A percentile compares a stretch with the other conserved stretches of the same genome.
Conservation (phyloP, 2,113 vertebrate genomes). For the Thermophis baileyi region DNA sequence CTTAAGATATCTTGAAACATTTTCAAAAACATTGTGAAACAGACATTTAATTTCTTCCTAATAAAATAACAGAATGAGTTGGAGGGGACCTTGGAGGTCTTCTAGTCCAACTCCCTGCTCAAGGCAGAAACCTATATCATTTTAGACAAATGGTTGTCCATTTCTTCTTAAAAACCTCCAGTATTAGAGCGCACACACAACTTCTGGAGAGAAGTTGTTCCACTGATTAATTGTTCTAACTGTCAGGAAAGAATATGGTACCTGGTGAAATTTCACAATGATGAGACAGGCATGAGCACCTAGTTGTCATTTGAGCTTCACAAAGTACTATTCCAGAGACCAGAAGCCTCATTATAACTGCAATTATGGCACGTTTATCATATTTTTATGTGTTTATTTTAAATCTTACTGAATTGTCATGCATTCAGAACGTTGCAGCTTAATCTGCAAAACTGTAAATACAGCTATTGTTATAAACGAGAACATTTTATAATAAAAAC, state of each 20-base stretch:
- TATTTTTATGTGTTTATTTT: neutral
- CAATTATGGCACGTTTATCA: neutral
- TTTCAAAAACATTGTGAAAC: slow-evolving; percentile 48
- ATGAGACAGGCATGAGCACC: neutral
- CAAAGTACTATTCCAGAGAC: neutral
- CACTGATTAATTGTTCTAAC: too few species aligned
- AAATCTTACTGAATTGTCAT: neutral
- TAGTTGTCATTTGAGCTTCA: neutral
- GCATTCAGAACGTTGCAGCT: neutral
- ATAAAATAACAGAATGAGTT: neutral
- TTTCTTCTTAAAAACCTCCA: too few species aligned
- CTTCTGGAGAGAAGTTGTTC: too few species aligned
- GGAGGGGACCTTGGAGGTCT: too few species aligned
- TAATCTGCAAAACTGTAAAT: neutral
- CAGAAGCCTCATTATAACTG: neutral
- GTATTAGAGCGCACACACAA: too few species aligned
- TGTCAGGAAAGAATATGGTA: too few species aligned
- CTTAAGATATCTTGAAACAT: slow-evolving; percentile 61
- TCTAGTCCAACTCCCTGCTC: too few species aligned
- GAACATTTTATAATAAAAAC: neutral
- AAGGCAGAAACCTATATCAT: too few species aligned
- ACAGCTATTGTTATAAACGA: neutral
- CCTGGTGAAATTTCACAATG: neutral
- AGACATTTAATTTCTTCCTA: slow-evolving; percentile 45
- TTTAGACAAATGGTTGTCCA: too few species aligned